Conservation (phyloP, 2,113 vertebrate genomes). For the Dromiciops gliroides region DNA sequence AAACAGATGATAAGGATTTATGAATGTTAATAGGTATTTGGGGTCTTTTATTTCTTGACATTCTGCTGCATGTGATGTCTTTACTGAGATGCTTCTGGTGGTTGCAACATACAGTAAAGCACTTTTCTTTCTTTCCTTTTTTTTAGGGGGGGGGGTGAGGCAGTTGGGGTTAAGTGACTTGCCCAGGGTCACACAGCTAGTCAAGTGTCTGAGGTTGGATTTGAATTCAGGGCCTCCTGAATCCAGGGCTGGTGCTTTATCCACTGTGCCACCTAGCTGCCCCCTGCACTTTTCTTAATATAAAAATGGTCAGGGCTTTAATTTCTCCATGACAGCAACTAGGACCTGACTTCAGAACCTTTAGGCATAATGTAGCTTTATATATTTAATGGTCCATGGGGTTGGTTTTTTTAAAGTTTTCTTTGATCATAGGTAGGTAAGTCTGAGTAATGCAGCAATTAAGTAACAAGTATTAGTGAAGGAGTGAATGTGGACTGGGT, state of each 20-base stretch:
- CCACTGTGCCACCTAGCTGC: no score
- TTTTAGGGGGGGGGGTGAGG: no score
- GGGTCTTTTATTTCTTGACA: neutral
- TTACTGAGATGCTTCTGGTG: no score
- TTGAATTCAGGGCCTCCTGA: no score
- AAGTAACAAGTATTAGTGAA: neutral
- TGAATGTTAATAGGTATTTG: neutral
- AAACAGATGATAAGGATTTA: neutral
- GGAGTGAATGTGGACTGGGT: neutral
- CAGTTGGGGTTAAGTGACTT: no score
- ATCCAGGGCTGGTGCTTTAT: no score
- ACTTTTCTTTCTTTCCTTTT: no score
- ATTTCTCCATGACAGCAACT: neutral
- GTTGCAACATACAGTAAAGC: no score
- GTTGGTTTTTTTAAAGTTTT: neutral
- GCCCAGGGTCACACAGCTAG: no score
- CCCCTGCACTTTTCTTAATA: no score
- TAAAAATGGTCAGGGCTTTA: neutral
- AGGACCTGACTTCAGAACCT: neutral
- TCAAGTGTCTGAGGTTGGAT: no score
- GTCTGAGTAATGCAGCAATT: neutral
- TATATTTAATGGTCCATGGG: neutral
- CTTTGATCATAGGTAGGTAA: neutral
- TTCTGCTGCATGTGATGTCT: neutral
- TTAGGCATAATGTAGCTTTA: neutral